Evolutionary conservation across 2,888 invertebrate species (phyloP), one percentile per base, ranked within the genome.

Genomic region (Euzetes globulus): DNA sequence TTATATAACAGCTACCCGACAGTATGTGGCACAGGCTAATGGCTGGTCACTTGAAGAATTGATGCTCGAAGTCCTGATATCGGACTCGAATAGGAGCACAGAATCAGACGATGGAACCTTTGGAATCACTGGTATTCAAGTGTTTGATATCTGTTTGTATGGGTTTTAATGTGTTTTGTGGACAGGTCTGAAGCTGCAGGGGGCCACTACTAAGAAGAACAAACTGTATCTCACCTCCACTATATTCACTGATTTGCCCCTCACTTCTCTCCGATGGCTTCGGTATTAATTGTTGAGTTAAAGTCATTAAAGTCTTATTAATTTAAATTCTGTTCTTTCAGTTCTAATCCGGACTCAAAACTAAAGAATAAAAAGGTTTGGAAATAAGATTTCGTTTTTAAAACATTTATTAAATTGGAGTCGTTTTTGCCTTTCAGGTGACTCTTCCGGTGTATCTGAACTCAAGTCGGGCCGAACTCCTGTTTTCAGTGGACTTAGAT

Each of bases 1-100:
- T 0, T 99, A 97, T 83, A 94, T 99, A 79, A 99, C 99, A 0
- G 99, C 99, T 6, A 99, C 98, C 1, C 88, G 99, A 25, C 99
- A 99, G 83, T 97, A 94, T 83, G 95, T 99, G 65, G 98, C 97
- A 0, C 94, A 94, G 82, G 93, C 92, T 0, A 98, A 98, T 83
- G 93, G 82, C 73, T 87, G 87, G 87, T 96, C 98, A 0, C 86
- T 99, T 63, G 99, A 99, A 84, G 98, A 99, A 84, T 86, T 99
- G 17, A 88, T 91, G 79, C 85, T 96, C 77, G 90, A 92, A 83
- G 92, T 92, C 75, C 47, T 58, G 17, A 75, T 77, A 17, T 45
- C 71, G 13, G 74, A 77, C 75, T 86, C 86, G 0, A 87, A 88
- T 79, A 83, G 85, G 45, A 73, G 79, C 33, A 76, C 79, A 9